A percentile compares a stretch with the other conserved stretches of the same genome.
Conservation (phyloP, 2,113 vertebrate genomes). For the Eulacestoma nigropectus region DNA sequence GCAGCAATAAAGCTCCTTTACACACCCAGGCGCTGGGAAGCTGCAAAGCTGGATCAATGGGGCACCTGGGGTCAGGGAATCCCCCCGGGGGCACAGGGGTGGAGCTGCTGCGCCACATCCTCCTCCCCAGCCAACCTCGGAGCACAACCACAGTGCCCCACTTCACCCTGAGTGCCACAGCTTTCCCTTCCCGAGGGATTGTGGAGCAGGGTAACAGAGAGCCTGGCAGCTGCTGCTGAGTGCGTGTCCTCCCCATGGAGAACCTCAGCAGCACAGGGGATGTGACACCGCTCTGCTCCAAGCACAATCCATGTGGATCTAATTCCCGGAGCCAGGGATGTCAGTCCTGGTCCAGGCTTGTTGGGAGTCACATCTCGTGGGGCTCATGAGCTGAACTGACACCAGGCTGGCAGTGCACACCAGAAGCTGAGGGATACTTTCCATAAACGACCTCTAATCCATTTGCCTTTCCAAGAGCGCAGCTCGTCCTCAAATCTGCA, state of each 20-base stretch:
- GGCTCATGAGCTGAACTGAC: neutral
- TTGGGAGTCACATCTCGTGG: neutral
- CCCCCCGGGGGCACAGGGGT: neutral
- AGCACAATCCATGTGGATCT: neutral
- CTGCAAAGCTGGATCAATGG: conserved; percentile 22
- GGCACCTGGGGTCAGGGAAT: conserved; percentile 34
- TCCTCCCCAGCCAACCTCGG: neutral
- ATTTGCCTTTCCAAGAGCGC: neutral
- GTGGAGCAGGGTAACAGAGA: neutral
- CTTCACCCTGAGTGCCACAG: neutral
- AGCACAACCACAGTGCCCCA: neutral
- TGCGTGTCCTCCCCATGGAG: neutral
- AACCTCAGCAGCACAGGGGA: rapidly evolving
- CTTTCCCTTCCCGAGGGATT: rapidly evolving
- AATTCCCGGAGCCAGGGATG: neutral
- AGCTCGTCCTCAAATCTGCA: neutral
- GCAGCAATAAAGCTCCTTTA: conserved; percentile 10
- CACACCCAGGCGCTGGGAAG: neutral
- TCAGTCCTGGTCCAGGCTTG: neutral
- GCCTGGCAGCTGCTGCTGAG: neutral
- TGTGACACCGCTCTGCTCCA: neutral
- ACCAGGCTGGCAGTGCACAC: neutral
- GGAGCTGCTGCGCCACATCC: neutral
- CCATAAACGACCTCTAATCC: neutral
- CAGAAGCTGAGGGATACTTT: neutral